phyloP scores from a whole-genome alignment of 2,797 vertebrate genomes.

The Garrulus glandarius region DNA sequence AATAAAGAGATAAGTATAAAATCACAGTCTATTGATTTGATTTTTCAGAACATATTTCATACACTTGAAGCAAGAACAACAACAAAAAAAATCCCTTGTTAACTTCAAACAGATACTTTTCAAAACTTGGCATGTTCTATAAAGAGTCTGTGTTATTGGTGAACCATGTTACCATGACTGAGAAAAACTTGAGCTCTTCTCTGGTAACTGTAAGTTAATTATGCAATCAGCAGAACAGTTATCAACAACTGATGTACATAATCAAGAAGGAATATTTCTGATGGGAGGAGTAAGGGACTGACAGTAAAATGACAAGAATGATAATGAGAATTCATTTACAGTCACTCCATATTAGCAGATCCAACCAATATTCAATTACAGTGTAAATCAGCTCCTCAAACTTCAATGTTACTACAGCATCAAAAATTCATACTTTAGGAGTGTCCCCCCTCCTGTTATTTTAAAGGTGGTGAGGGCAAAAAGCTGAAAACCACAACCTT shows the following conservation, averaged over 20 bases:
- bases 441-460: not conserved
- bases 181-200: not conserved
- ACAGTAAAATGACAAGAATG: not conserved
- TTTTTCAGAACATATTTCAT: not conserved
- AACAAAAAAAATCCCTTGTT: not conserved
- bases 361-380: not conserved
- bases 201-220: not conserved
- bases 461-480: not conserved
- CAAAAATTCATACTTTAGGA: not conserved
- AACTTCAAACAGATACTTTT: slow-evolving; percentile 33
- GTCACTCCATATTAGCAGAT: not conserved
- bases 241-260: not conserved
- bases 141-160: not conserved
- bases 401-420: not conserved
- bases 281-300: not conserved
- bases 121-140: not conserved
- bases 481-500: slow-evolving; percentile 80
- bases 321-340: not conserved
- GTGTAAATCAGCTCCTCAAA: not conserved
- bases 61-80: not conserved
- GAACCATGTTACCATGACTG: not conserved
- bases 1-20: not conserved
- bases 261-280: not conserved
- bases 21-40: not conserved
- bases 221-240: not conserved